Percentiles rank a stretch among this genome's conserved stretches.
phyloP scores from a whole-genome alignment of 2,797 vertebrate species.

The Sebastes oblongus region DNA sequence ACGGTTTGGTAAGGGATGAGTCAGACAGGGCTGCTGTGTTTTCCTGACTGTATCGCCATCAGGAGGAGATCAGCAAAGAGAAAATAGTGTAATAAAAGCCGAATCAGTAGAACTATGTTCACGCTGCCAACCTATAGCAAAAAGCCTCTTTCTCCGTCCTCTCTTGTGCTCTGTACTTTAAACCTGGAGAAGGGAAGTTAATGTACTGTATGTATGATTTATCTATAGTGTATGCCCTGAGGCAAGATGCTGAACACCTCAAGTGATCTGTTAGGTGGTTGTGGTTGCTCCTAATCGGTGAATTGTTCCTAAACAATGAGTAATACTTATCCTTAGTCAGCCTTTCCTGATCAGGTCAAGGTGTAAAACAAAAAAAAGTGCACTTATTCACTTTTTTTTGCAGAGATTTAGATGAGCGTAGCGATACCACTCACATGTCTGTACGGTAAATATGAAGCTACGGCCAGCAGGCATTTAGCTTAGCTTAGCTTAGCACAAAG shows the following conservation, averaged over 20 bases:
- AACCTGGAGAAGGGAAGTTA: too few species aligned
- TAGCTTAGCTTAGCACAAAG: neutral
- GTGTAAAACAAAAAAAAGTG: neutral
- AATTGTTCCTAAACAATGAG: neutral
- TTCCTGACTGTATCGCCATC: slow-evolving; percentile 41
- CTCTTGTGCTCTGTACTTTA: neutral
- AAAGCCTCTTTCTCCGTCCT: neutral
- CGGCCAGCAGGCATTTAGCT: neutral
- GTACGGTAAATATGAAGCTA: neutral
- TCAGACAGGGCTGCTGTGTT: slow-evolving; percentile 43
- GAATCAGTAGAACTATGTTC: slow-evolving; percentile 25
- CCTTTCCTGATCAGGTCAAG: neutral
- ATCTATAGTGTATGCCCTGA: neutral
- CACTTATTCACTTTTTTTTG: too few species aligned
- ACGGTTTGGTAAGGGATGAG: slow-evolving; percentile 50
- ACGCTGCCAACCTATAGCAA: neutral
- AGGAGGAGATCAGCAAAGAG: slow-evolving; percentile 25
- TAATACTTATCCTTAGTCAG: neutral
- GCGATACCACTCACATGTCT: neutral
- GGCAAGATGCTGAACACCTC: neutral
- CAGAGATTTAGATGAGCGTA: neutral
- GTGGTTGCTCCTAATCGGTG: neutral
- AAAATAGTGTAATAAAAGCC: slow-evolving; percentile 6
- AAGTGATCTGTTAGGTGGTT: neutral
- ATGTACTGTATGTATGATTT: neutral